These are phyloP conservation scores for Euphydryas editha DNA, from an alignment of 2,888 invertebrate genomes.

Conservation along the genomic window DNA sequence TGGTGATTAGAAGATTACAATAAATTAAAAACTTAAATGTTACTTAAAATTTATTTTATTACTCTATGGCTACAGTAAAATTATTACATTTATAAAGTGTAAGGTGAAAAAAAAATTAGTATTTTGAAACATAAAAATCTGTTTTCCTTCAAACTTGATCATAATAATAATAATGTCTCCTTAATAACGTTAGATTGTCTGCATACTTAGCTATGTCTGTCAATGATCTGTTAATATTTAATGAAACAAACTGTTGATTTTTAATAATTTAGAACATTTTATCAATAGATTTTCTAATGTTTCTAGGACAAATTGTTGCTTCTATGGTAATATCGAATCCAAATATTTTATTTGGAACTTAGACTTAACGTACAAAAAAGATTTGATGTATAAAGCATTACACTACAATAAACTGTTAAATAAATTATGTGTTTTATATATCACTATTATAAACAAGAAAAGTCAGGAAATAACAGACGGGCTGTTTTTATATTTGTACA, in stretches of 20 bases:
- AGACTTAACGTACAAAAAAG: slow-evolving; percentile 73
- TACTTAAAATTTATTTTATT: neutral
- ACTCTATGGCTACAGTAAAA: neutral
- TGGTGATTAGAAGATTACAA: neutral
- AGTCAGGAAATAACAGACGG: neutral
- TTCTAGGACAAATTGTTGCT: slow-evolving; percentile 55
- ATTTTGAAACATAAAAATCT: neutral
- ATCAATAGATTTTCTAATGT: slow-evolving; percentile 30
- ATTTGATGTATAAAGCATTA: slow-evolving; percentile 74
- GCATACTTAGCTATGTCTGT: slow-evolving; percentile 6
- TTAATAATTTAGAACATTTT: slow-evolving; percentile 20
- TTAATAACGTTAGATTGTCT: slow-evolving; percentile 3
- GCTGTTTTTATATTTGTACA: neutral
- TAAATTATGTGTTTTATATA: slow-evolving; percentile 44
- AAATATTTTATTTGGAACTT: slow-evolving; percentile 72
- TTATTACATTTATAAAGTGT: neutral
- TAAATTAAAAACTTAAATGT: neutral
- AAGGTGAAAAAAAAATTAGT: neutral
- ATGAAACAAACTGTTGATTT: slow-evolving; percentile 28
- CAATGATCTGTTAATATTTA: slow-evolving; percentile 21
- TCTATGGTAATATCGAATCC: slow-evolving; percentile 57
- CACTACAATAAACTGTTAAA: slow-evolving; percentile 74
- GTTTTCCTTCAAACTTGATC: slow-evolving; percentile 5
- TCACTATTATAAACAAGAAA: neutral
- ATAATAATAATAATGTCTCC: neutral